Evolutionary conservation across 1,140 invertebrate genomes (phyloP), one percentile per base, ranked within the genome.

Genomic region (Pseudomyrmex dendroicus): DNA sequence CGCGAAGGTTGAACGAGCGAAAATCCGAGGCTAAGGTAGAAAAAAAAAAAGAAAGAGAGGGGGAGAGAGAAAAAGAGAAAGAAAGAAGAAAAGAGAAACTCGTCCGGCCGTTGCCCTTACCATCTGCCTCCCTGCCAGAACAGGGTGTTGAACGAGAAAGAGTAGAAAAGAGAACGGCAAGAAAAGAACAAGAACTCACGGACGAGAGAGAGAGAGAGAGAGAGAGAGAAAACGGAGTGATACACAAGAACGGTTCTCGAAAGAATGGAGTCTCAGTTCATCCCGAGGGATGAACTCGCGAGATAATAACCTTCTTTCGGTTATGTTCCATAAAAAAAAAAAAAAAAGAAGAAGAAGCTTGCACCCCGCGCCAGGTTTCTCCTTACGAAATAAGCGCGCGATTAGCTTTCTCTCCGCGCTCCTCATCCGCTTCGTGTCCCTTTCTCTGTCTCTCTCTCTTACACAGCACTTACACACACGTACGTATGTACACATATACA

Each of bases 271-370:
- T 89, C 84, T 88, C 83, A 84, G 83, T 85, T 89, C 77, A 62
- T 85, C 86, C 77, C 64, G 15, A 70, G 83, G 83, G 82, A 89
- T n/a, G n/a, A n/a, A n/a, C 85, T 87, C 74, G 76, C 76, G 62
- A 86, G 82, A 84, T 88, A 88, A 89, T 89, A 89, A 88, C 84
- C 72, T 88, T 84, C 80, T 88, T 78, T 62, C 64, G 84, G 84
- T 87, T 87, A 88, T 88, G 78, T 78, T 86, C 77, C 77, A 74
- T 89, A 84, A 86, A 84, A 86, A 88, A 84, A 54, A 56, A 2
- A 44, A 9, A 52, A 62, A 2, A n/a, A n/a, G 52, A 7, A 72
- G 20, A 83, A 63, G 46, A 73, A 84, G 35, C 57, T 61, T 50
- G 56, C 61, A 70, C n/a, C 50, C 50, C n/a, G 35, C 35, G 35